Base-by-base conservation (phyloP, 1,140 invertebrate genomes). In the Dendrolimus punctatus region DNA sequence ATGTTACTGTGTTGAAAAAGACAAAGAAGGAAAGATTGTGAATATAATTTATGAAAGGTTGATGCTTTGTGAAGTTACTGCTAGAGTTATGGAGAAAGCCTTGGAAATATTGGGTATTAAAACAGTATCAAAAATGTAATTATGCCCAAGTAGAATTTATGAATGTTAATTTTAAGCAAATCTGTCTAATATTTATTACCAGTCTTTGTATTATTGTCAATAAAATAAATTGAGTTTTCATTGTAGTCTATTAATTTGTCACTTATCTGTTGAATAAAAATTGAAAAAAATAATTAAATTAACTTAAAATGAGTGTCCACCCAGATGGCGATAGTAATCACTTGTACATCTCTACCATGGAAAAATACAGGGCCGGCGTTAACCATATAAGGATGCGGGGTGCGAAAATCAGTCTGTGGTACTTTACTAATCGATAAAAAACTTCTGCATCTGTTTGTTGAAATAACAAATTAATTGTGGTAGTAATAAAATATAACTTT, bases 1-100 rank as follows among this genome's bases (percentile, higher is more conserved):
- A 64, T 99, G 99, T 80, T 99, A 99, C 78, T 99, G 98, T 72
- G 92, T 99, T 48, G 95, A 99, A 78, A 99, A 98, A 76, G 92
- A 97, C 81, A 88, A 91, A 54, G 70, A 82, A 49, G 90, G 90
- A 48, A 91, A 95, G 73, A 93, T 97, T 63, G 79, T 94, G 0
- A 95, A 94, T 69, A 91, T 99, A 1, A 93, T 98, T 80, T 93
- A 94, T 80, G 92, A 93, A 54, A 91, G 98, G 60, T 90, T 99
- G 53, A 90, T 99, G 56, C 79, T 99, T 0, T 96, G 96, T 76
- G 98, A 99, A 90, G 95, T 93, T 2, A 98, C 98, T 8, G 96
- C 98, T 1, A 89, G 89, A 59, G 89, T 99, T 9, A 93, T 99
- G 90, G 92, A 91, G 51, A 91, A 94, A 60, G 96, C 95, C 69